A percentile compares a stretch with the other conserved stretches of the same genome.
Evolutionary conservation across 1,140 invertebrate species (phyloP).

Genomic region (Fopius arisanus): DNA sequence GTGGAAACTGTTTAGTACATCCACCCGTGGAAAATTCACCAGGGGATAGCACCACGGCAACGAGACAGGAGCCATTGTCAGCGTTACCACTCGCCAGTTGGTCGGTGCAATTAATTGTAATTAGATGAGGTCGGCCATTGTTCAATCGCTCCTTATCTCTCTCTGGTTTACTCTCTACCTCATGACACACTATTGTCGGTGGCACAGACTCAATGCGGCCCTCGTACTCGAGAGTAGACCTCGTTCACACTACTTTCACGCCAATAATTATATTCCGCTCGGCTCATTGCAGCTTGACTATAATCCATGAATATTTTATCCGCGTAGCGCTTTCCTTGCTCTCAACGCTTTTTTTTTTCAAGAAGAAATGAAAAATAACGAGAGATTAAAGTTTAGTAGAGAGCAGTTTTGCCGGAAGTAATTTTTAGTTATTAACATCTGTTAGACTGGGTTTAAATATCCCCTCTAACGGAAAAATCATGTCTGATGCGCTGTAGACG

Average conservation of each 20-base stretch:
- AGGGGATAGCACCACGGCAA: neutral
- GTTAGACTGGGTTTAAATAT: neutral
- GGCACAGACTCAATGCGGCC: neutral
- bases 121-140: conserved; percentile 20
- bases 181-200: conserved; percentile 4
- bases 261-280: conserved; percentile 26
- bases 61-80: neutral
- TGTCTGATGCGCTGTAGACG: neutral
- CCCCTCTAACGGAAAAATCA: neutral
- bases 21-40: neutral
- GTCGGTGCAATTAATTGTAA: conserved; percentile 15
- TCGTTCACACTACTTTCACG: conserved; percentile 27
- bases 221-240: conserved; percentile 19
- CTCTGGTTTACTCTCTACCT: neutral
- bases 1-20: neutral
- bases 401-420: neutral
- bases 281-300: conserved; percentile 7
- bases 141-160: neutral
- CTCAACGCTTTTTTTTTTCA: neutral
- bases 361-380: neutral
- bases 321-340: neutral
- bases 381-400: neutral
- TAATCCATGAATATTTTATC: conserved; percentile 3
- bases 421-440: conserved; percentile 4
- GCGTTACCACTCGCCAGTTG: neutral